These are phyloP conservation scores for Pseudorhiza aurosa DNA, from an alignment of 30 jellyfish, hydroid and myxozoan genomes.

Conservation along the genomic window DNA sequence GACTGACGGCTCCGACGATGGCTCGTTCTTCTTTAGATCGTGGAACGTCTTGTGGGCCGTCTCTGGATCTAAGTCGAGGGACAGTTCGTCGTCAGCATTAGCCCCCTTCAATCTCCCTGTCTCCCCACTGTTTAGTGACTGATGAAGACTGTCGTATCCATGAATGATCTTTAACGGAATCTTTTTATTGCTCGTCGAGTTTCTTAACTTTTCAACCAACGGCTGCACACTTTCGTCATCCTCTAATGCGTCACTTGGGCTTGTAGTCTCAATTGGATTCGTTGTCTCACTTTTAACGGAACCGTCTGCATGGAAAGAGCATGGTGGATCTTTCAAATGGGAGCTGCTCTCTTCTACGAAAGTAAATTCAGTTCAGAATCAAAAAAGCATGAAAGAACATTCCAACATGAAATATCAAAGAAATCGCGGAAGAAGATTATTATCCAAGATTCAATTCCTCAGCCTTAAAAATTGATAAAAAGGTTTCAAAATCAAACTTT, in stretches of 20 bases:
- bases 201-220: background rate
- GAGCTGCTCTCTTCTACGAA: slow-evolving; percentile 37
- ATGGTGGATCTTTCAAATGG: slow-evolving; percentile 75
- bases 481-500: too few species aligned
- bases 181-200: background rate
- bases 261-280: background rate
- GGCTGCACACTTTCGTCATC: background rate
- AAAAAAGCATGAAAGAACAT: background rate
- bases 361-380: background rate
- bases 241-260: slow-evolving; percentile 22
- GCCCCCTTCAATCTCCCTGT: slow-evolving; percentile 28
- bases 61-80: slow-evolving; percentile 42
- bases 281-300: background rate
- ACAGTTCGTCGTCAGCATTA: slow-evolving; percentile 5
- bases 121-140: slow-evolving; percentile 32
- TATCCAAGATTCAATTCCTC: too few species aligned
- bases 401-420: too few species aligned
- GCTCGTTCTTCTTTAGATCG: slow-evolving; percentile 25
- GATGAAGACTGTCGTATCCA: slow-evolving; percentile 29
- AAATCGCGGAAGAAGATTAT: too few species aligned
- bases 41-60: slow-evolving; percentile 37
- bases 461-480: too few species aligned
- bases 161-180: slow-evolving; percentile 17
- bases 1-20: slow-evolving; percentile 4
- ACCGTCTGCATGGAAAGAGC: slow-evolving; percentile 18